Conservation (phyloP, 92 coral and sea anemone genomes). For the Heteractis magnifica region DNA sequence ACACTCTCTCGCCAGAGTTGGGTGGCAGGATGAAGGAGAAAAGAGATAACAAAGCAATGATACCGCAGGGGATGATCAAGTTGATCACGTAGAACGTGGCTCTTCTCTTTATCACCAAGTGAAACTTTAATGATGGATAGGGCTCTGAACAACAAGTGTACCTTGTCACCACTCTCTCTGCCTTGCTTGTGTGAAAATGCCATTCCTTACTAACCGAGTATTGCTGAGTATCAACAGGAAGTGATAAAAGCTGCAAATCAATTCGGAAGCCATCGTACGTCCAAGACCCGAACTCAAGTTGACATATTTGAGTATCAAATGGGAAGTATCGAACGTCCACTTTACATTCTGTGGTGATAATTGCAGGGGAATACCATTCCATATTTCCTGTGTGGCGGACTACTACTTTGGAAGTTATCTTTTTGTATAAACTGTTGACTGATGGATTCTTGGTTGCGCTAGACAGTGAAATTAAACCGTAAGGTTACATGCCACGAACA, state of each 20-base stretch:
- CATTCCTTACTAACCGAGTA: conserved; percentile 53
- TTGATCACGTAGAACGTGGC: conserved; percentile 48
- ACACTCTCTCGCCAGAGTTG: conserved; percentile 60
- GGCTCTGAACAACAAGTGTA: conserved; percentile 60
- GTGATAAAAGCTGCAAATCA: conserved; percentile 38
- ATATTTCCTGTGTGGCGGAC: conserved; percentile 39
- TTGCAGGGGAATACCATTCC: conserved; percentile 57
- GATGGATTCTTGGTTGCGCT: conserved; percentile 35
- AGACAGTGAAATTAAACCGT: not conserved
- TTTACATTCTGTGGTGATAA: conserved; percentile 54
- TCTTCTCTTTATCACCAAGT: conserved; percentile 40
- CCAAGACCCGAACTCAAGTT: conserved; percentile 70
- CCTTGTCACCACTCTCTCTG: conserved; percentile 1
- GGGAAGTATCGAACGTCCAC: conserved; percentile 62
- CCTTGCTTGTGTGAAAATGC: conserved; percentile 38
- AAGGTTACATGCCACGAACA: too few species aligned
- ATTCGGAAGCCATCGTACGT: conserved; percentile 37
- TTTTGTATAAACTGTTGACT: conserved; percentile 30
- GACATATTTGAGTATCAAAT: conserved; percentile 61
- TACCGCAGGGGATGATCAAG: conserved; percentile 46
- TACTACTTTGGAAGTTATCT: conserved; percentile 39
- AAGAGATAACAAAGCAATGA: conserved; percentile 42
- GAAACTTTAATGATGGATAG: conserved; percentile 38
- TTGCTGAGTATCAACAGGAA: conserved; percentile 29
- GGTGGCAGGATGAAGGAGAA: conserved; percentile 62